Conservation (phyloP, 2,797 vertebrate species). For the Danio albolineatus region DNA sequence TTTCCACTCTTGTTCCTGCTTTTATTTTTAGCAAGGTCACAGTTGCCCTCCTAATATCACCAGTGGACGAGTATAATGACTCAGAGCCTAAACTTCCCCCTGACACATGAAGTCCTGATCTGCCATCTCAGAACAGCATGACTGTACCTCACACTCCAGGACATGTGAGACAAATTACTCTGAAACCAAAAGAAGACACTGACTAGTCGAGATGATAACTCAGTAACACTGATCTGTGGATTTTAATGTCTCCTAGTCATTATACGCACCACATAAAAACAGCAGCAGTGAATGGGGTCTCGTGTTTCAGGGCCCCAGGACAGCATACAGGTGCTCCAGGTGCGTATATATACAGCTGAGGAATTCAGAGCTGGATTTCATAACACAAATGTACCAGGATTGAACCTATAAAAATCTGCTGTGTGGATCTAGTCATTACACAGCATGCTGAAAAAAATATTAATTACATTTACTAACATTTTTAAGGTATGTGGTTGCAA, state of each 20-base stretch:
- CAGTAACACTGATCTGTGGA: conserved; percentile 53
- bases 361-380: conserved; percentile 22
- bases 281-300: conserved; percentile 54
- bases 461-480: too few species aligned
- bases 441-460: too few species aligned
- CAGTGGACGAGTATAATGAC: conserved; percentile 1
- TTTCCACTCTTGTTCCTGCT: conserved; percentile 19
- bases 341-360: conserved; percentile 53
- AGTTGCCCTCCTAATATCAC: conserved; percentile 13
- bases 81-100: conserved; percentile 8
- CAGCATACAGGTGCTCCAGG: conserved; percentile 60
- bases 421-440: conserved; percentile 19
- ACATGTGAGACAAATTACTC: conserved; percentile 29
- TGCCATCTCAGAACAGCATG: conserved; percentile 30
- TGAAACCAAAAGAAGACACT: conserved; percentile 38
- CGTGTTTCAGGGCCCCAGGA: conserved; percentile 54
- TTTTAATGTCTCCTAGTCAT: conserved; percentile 47
- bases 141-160: conserved; percentile 20
- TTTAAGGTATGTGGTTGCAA: too few species aligned
- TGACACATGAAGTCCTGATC: conserved; percentile 19
- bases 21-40: conserved; percentile 30
- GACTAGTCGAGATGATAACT: conserved; percentile 51
- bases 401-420: conserved; percentile 21
- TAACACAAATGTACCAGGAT: conserved; percentile 38
- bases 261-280: conserved; percentile 59